phyloP scores from a whole-genome alignment of 2,888 invertebrate genomes.

The Stenolophus ochropezus region DNA sequence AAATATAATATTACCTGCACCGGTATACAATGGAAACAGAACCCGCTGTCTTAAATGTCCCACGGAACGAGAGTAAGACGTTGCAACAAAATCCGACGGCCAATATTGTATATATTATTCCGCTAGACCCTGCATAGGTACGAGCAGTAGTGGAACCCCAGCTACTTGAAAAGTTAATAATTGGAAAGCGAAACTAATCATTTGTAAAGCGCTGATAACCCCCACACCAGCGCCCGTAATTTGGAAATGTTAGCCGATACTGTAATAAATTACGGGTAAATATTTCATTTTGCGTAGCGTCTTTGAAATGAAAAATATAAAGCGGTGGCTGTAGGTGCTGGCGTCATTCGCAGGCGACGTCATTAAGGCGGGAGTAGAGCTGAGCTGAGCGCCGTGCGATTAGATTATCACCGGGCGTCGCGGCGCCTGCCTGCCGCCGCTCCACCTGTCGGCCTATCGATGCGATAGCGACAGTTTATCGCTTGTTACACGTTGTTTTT shows the following conservation, averaged over 20 bases:
- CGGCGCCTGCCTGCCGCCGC: neutral
- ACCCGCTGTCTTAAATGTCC: conserved; percentile 4
- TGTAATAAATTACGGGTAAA: neutral
- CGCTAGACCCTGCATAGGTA: neutral
- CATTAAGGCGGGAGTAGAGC: neutral
- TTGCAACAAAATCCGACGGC: neutral
- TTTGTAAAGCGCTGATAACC: conserved; percentile 10
- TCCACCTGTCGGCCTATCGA: neutral
- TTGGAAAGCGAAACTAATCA: neutral
- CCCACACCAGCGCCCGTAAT: neutral
- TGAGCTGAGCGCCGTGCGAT: neutral
- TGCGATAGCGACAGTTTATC: conserved; percentile 42
- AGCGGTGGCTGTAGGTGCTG: neutral
- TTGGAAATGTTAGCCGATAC: neutral
- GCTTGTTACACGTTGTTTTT: conserved; percentile 36
- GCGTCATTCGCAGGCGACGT: neutral
- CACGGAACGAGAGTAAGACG: neutral
- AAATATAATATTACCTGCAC: neutral
- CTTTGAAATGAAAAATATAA: neutral
- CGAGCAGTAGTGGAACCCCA: neutral
- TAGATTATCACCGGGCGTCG: conserved; percentile 11
- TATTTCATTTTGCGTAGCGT: neutral
- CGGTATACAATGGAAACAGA: neutral
- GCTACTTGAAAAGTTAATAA: conserved; percentile 2
- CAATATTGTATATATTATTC: neutral